Conservation (phyloP, 2,113 vertebrate genomes). For the Heterotilapia buettikoferi region DNA sequence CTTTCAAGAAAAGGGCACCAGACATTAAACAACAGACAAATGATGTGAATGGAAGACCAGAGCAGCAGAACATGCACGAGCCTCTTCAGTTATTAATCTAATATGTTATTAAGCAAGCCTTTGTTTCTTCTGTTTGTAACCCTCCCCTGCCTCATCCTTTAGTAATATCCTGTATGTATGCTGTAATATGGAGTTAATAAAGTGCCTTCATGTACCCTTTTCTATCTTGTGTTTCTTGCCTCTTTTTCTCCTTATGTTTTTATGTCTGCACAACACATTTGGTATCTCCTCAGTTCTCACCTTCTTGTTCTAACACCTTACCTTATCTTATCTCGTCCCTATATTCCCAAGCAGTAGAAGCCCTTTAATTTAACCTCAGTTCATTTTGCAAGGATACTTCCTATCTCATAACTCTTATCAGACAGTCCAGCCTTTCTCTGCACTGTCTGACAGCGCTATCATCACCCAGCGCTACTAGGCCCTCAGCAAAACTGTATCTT, state of each 20-base stretch:
- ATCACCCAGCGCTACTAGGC: background rate
- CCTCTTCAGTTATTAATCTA: background rate
- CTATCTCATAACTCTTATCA: constrained; percentile 38
- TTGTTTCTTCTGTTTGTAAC: background rate
- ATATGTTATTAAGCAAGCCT: background rate
- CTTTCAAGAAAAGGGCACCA: background rate
- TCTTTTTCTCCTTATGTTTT: background rate
- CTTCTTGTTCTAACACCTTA: constrained; percentile 1
- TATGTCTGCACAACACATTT: background rate
- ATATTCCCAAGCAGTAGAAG: background rate
- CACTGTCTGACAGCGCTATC: background rate
- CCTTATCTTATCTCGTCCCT: constrained; percentile 3
- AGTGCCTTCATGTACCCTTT: background rate
- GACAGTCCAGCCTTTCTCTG: background rate
- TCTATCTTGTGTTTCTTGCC: background rate
- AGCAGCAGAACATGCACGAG: background rate
- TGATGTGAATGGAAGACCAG: background rate
- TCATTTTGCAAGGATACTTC: constrained; percentile 4
- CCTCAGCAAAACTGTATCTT: background rate
- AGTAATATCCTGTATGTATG: background rate
- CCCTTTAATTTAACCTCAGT: constrained; percentile 6
- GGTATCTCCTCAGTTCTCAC: background rate
- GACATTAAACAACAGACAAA: background rate
- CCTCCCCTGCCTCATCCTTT: background rate
- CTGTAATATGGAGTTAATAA: background rate